phyloP scores from a whole-genome alignment of 1,140 invertebrate genomes.

The Maniola jurtina region DNA sequence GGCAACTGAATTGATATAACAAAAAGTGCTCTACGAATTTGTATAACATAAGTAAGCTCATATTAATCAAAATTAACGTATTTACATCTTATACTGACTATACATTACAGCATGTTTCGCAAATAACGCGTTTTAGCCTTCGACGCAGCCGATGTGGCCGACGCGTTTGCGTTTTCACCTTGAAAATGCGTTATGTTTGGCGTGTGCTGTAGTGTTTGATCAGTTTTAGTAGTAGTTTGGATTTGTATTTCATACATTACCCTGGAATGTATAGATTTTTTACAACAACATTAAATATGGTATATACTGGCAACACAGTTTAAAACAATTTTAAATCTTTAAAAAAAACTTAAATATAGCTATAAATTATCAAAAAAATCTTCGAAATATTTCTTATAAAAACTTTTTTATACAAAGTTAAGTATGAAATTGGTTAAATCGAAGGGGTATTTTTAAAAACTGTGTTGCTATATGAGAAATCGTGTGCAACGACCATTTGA shows the following conservation, averaged over 20 bases:
- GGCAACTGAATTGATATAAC: constrained; percentile 46
- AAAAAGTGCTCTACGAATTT: constrained; percentile 69
- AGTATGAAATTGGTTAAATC: constrained; percentile 10
- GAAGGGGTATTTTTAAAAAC: constrained; percentile 12
- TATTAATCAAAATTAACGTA: constrained; percentile 58
- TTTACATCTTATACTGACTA: constrained; percentile 44
- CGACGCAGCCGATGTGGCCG: neutral
- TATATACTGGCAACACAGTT: constrained; percentile 43
- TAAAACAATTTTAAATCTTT: constrained; percentile 12
- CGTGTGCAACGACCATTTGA: constrained; percentile 33
- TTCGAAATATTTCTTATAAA: constrained; percentile 21
- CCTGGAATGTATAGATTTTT: constrained; percentile 69
- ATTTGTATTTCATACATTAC: constrained; percentile 57
- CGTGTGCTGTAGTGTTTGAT: neutral
- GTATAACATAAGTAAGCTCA: constrained; percentile 61
- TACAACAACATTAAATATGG: constrained; percentile 46
- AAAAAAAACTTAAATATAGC: constrained; percentile 14
- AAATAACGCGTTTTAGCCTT: constrained; percentile 5
- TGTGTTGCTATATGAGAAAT: constrained; percentile 27
- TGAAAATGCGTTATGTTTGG: too few species aligned
- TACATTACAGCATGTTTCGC: neutral
- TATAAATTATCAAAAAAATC: constrained; percentile 15
- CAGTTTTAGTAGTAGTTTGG: constrained; percentile 52
- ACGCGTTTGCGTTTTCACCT: too few species aligned
- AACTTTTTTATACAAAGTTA: constrained; percentile 13